These are phyloP conservation scores for Polydesmus complanatus DNA, from an alignment of 2,888 invertebrate species.

Conservation along the genomic window DNA sequence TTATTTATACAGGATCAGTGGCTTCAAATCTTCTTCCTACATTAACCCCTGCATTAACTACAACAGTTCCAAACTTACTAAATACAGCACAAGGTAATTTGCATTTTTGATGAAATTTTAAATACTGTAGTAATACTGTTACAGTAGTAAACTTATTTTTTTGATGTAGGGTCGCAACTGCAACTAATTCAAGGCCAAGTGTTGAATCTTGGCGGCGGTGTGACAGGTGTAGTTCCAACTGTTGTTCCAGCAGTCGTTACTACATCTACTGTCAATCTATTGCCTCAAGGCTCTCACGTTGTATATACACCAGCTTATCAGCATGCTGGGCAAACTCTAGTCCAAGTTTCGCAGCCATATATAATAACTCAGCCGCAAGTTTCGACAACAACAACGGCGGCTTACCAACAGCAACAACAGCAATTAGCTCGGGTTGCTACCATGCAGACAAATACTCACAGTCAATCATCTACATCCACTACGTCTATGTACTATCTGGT, in stretches of 20 bases:
- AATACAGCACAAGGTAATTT: not conserved
- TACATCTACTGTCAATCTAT: not conserved
- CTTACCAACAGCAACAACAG: not conserved
- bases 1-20: no score
- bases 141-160: no score
- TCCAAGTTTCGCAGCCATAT: not conserved
- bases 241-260: not conserved
- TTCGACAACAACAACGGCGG: not conserved
- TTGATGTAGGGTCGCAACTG: constrained; percentile 6
- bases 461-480: not conserved
- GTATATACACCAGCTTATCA: constrained; percentile 8
- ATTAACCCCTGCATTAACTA: constrained; percentile 4
- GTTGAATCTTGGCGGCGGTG: not conserved
- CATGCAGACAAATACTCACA: constrained; percentile 4
- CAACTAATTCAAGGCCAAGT: constrained; percentile 11
- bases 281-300: constrained; percentile 6
- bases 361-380: constrained; percentile 8
- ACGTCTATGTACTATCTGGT: constrained; percentile 7
- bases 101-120: not conserved
- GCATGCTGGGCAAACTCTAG: constrained; percentile 1
- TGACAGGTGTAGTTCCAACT: not conserved
- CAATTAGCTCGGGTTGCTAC: constrained; percentile 3
- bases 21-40: no score
- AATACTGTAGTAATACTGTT: no score
- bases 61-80: constrained; percentile 12